Evolutionary conservation across 1,140 invertebrate genomes (phyloP), one percentile per base, ranked within the genome.

Genomic region (Spodoptera frugiperda): DNA sequence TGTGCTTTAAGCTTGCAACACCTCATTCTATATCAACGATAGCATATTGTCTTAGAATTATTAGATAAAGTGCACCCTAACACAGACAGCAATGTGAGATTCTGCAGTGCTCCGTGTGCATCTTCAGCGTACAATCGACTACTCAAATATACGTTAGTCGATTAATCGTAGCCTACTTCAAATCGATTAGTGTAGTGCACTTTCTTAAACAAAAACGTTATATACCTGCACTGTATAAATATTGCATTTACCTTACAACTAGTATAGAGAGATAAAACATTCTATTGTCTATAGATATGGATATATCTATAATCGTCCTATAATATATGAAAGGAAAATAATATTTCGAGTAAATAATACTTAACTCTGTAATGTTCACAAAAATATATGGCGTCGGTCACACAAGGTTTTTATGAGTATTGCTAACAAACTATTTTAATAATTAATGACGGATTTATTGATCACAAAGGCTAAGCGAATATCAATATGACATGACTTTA

Each of bases 191-290:
- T 63, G n/a, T 39, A 39, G 5, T 44, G 30, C 33, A 33, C 25
- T 46, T 74, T 59, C 61, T 21, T 78, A 48, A 19, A 65, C 17
- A 8, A 44, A 63, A 76, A 67, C 51, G 72, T 55, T 44, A 78
- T 74, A 76, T 74, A 14, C 76, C 70, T 76, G 55, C 54, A 55
- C 54, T 49, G 30, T 65, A 44, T 67, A 67, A 72, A 79, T 82
- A 82, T 82, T 82, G 80, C 77, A 79, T 77, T 70, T 72, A 54
- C 49, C 73, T 77, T 76, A 68, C 11, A 39, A 53, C 55, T 74
- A 74, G 21, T 68, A 70, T 75, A 70, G 77, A 73, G 70, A 73
- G 61, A 67, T 67, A 57, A 51, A 78, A 61, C 49, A 75, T 70
- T 68, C 51, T 78, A 74, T 49, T 78, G 63, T 59, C 71, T 75